Conservation (phyloP, 2,113 vertebrate species). For the Ophthalmolycus amberensis region DNA sequence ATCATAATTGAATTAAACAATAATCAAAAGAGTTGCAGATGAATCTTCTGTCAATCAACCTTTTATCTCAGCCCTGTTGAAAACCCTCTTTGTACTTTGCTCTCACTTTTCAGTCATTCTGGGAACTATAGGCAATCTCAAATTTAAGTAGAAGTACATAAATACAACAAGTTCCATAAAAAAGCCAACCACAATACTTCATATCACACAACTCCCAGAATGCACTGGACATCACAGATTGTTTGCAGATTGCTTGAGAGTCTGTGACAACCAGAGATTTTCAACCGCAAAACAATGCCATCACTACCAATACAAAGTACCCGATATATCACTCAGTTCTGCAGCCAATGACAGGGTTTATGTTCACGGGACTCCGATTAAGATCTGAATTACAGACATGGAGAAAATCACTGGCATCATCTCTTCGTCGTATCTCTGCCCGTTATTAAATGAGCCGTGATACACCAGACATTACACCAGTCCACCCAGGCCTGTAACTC, state of each 20-base stretch:
- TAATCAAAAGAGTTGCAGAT: neutral
- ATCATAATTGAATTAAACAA: neutral
- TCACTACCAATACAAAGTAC: neutral
- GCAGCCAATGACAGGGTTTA: constrained; percentile 47
- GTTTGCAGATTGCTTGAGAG: neutral
- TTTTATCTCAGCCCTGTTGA: neutral
- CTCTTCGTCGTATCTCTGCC: constrained; percentile 41
- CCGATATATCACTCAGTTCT: neutral
- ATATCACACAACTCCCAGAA: neutral
- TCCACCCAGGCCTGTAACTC: constrained; percentile 48
- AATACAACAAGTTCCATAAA: neutral
- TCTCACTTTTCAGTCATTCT: neutral
- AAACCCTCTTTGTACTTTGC: neutral
- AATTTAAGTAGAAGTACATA: neutral
- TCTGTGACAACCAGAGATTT: neutral
- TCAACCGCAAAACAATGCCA: neutral
- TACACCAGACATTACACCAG: constrained; percentile 49
- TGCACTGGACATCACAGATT: neutral
- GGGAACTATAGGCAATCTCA: neutral
- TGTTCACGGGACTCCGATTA: constrained; percentile 40
- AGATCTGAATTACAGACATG: constrained; percentile 57
- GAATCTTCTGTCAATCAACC: neutral
- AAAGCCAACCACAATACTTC: neutral
- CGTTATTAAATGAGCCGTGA: constrained; percentile 69
- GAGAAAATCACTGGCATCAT: constrained; percentile 39